Evolutionary conservation across 2,113 vertebrate genomes (phyloP).

Genomic region (Gallinago jamesoni): DNA sequence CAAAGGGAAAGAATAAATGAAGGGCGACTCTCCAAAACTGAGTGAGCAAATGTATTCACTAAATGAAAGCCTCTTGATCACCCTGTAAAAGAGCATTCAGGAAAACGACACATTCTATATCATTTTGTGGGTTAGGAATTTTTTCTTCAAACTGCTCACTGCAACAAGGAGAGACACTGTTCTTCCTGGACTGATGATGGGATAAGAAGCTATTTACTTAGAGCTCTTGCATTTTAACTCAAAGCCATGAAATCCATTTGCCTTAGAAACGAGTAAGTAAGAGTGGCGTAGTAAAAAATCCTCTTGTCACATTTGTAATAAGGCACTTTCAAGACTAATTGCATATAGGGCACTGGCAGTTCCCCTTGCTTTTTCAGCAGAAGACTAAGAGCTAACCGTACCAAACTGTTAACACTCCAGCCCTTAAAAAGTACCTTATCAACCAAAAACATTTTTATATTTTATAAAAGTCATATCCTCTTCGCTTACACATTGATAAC

Average conservation of each 20-base stretch:
- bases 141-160: constrained; percentile 16
- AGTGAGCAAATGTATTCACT: constrained; percentile 78
- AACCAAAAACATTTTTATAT: not conserved
- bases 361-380: not conserved
- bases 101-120: constrained; percentile 64
- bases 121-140: constrained; percentile 30
- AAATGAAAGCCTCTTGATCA: constrained; percentile 75
- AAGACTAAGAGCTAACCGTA: not conserved
- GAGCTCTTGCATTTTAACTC: constrained; percentile 28
- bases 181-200: constrained; percentile 16
- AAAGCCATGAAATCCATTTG: not conserved
- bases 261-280: not conserved
- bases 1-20: constrained; percentile 85
- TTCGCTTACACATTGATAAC: not conserved
- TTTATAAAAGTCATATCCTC: not conserved
- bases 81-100: constrained; percentile 68
- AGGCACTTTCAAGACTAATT: not conserved
- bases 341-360: not conserved
- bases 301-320: not conserved
- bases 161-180: constrained; percentile 6
- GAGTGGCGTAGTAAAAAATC: not conserved
- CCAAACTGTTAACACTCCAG: not conserved
- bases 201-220: constrained; percentile 29
- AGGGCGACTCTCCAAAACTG: constrained; percentile 80
- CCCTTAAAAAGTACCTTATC: not conserved